These are phyloP conservation scores for Drosophila anomalata DNA, from an alignment of 2,888 invertebrate species.

Conservation along the genomic window DNA sequence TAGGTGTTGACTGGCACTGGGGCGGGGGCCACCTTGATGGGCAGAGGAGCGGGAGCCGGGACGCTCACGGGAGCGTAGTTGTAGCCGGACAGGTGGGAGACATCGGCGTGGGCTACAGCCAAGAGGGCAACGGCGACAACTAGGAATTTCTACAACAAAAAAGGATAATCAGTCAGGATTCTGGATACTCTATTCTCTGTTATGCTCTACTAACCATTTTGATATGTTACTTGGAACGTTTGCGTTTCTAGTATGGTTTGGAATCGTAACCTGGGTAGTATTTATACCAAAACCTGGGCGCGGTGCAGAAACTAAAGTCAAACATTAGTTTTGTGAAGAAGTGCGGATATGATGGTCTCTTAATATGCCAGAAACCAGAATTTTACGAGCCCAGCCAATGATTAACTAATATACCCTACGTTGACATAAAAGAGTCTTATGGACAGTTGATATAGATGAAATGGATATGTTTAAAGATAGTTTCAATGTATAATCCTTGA, in stretches of 20 bases:
- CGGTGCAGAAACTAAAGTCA: slow-evolving; percentile 34
- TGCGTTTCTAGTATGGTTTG: slow-evolving; percentile 56
- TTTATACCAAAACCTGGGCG: slow-evolving; percentile 60
- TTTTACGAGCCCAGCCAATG: slow-evolving; percentile 64
- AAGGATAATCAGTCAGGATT: slow-evolving; percentile 26
- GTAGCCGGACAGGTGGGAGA: slow-evolving; percentile 75
- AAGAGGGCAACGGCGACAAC: slow-evolving; percentile 72
- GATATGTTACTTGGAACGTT: slow-evolving; percentile 60
- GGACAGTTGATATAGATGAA: background rate
- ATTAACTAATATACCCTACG: slow-evolving; percentile 38
- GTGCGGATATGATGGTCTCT: slow-evolving; percentile 67
- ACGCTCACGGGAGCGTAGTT: slow-evolving; percentile 61
- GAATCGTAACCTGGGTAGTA: slow-evolving; percentile 35
- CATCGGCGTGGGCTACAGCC: slow-evolving; percentile 74
- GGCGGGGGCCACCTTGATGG: slow-evolving; percentile 50
- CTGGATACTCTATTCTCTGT: no score
- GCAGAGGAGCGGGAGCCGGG: slow-evolving; percentile 50
- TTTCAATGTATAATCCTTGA: background rate
- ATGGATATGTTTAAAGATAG: background rate
- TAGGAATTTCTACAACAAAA: slow-evolving; percentile 66
- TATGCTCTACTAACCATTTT: slow-evolving; percentile 60
- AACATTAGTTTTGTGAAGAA: slow-evolving; percentile 51
- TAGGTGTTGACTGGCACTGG: slow-evolving; percentile 24
- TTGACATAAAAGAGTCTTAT: background rate
- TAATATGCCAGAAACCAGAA: slow-evolving; percentile 78